Evolutionary conservation across 64 coral and sea anemone species (phyloP).

Genomic region (Anthopleura sola): DNA sequence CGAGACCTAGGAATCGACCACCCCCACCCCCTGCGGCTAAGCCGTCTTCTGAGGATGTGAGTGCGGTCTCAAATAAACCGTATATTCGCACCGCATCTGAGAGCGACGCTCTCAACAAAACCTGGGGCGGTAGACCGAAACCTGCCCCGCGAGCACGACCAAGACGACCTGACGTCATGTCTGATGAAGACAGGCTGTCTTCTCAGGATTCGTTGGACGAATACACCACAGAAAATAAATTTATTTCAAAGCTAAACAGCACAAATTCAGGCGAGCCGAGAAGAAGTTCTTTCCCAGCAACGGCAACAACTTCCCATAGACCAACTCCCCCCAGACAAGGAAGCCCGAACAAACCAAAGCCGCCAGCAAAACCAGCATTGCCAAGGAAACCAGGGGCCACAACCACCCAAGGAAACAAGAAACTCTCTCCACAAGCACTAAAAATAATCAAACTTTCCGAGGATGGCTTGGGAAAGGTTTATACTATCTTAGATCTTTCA

Average conservation of each 20-base stretch:
- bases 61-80: background rate
- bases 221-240: background rate
- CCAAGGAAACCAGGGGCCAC: background rate
- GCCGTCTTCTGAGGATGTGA: background rate
- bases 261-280: background rate
- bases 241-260: background rate
- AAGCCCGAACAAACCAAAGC: slow-evolving; percentile 51
- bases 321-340: background rate
- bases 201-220: slow-evolving; percentile 26
- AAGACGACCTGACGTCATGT: background rate
- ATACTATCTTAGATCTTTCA: slow-evolving; percentile 62
- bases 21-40: slow-evolving; percentile 52
- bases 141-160: slow-evolving; percentile 13
- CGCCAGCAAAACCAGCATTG: slow-evolving; percentile 23
- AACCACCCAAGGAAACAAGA: background rate
- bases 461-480: slow-evolving; percentile 47
- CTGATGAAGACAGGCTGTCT: slow-evolving; percentile 17
- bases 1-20: slow-evolving; percentile 77
- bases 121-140: slow-evolving; percentile 16
- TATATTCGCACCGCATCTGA: background rate
- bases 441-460: slow-evolving; percentile 75
- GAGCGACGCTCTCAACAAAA: background rate
- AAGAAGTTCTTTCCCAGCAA: slow-evolving; percentile 1
- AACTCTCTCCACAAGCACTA: slow-evolving; percentile 54
- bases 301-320: background rate